Evolutionary conservation across 2,113 vertebrate genomes (phyloP).

Genomic region (Rynchops niger): DNA sequence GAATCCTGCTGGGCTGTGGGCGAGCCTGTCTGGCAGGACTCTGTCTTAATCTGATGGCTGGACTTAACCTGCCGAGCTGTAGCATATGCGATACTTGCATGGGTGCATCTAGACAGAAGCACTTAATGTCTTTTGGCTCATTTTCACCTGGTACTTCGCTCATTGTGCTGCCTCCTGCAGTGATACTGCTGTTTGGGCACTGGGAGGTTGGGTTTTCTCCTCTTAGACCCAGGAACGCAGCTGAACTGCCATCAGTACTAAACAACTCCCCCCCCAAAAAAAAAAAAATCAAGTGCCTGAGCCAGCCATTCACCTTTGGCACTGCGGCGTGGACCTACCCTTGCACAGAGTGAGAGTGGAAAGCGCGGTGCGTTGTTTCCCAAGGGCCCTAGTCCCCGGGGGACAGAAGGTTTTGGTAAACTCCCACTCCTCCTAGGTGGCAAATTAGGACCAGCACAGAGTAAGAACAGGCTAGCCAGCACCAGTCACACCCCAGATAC

Average conservation of each 20-base stretch:
- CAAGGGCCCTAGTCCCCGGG: fast-evolving
- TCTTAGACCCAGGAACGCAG: neutral
- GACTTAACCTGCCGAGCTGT: neutral
- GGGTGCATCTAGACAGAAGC: neutral
- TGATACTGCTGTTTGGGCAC: neutral
- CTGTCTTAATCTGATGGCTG: neutral
- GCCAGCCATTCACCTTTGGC: neutral
- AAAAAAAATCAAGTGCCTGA: neutral
- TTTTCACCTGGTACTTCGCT: neutral
- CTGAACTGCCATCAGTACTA: neutral
- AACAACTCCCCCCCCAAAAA: neutral
- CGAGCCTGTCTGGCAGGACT: neutral
- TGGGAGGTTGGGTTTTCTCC: neutral
- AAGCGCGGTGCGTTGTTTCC: fast-evolving
- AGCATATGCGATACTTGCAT: neutral
- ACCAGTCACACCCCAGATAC: neutral
- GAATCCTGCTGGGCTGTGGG: neutral
- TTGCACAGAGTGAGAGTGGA: neutral
- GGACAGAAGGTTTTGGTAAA: neutral
- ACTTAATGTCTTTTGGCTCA: neutral
- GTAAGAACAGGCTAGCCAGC: neutral
- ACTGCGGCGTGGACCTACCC: fast-evolving
- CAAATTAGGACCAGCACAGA: neutral
- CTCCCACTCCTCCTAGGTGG: neutral
- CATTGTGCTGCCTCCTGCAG: neutral